Evolutionary conservation across 92 coral and sea anemone genomes (phyloP).

Genomic region (Hydrozoanthus gracilis): DNA sequence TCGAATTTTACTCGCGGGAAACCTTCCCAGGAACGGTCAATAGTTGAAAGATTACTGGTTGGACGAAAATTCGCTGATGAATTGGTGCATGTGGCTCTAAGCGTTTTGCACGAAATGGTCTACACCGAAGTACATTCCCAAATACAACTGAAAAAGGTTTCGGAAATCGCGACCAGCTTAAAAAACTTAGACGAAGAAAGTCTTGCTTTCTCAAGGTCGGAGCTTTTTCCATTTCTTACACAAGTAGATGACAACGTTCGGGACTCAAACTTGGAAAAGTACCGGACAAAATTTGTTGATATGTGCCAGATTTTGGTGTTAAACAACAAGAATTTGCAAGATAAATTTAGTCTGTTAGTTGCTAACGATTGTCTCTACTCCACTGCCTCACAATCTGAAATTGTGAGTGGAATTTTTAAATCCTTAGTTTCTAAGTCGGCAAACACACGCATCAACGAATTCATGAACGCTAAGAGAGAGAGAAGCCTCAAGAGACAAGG

Average conservation of each 20-base stretch:
- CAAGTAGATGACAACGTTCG: constrained; percentile 49
- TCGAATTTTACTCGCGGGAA: constrained; percentile 51
- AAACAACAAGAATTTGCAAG: constrained; percentile 42
- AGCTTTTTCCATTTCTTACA: constrained; percentile 34
- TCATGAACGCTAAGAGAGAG: constrained; percentile 10
- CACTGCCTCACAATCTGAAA: neutral
- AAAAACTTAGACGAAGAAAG: no score
- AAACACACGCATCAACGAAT: constrained; percentile 22
- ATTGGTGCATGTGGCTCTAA: constrained; percentile 42
- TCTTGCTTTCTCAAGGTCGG: constrained; percentile 43
- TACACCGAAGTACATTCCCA: constrained; percentile 18
- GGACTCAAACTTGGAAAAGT: constrained; percentile 37
- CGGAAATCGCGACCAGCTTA: neutral
- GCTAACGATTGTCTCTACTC: neutral
- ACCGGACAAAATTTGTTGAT: constrained; percentile 37
- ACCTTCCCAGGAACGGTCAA: constrained; percentile 55
- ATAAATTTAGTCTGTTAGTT: constrained; percentile 13
- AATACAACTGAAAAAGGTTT: constrained; percentile 26
- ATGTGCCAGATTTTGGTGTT: constrained; percentile 46
- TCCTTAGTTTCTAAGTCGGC: constrained; percentile 48
- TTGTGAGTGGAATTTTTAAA: constrained; percentile 32
- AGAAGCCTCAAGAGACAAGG: constrained; percentile 51
- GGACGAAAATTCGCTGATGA: neutral
- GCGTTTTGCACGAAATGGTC: constrained; percentile 58
- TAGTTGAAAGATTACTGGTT: constrained; percentile 36